These are phyloP conservation scores for Caenorhabditis tropicalis DNA, from an alignment of 1,140 invertebrate genomes.

Conservation along the genomic window DNA sequence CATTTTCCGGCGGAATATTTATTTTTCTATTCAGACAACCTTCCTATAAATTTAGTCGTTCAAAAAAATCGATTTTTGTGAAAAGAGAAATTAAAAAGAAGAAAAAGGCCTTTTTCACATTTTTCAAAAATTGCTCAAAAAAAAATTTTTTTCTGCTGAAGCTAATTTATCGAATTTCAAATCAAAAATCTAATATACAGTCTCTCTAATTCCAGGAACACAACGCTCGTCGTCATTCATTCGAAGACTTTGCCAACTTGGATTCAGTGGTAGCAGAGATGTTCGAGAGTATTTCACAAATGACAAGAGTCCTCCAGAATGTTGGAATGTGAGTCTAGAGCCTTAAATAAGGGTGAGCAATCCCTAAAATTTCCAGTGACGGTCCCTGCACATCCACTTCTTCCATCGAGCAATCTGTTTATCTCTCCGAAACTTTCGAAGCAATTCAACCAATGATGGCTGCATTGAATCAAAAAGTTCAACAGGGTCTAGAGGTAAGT, in stretches of 20 bases:
- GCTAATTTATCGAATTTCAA: no score
- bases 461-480: background rate
- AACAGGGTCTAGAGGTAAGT: background rate
- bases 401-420: background rate
- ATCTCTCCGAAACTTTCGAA: background rate
- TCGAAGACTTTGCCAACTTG: constrained; percentile 15
- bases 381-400: constrained; percentile 12
- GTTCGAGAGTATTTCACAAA: background rate
- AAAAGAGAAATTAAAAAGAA: no score
- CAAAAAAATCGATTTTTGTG: no score
- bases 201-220: no score
- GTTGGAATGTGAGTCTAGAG: background rate
- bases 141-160: no score
- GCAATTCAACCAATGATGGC: constrained; percentile 13
- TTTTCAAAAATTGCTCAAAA: no score
- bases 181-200: no score
- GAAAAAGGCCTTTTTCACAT: no score
- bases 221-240: background rate
- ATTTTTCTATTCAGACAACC: no score
- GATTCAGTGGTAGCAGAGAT: constrained; percentile 8
- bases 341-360: background rate
- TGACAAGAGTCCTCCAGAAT: constrained; percentile 1
- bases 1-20: no score
- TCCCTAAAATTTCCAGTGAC: background rate
- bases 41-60: no score